Evolutionary conservation across 2,888 invertebrate genomes (phyloP).

Genomic region (Anaspis maculata): DNA sequence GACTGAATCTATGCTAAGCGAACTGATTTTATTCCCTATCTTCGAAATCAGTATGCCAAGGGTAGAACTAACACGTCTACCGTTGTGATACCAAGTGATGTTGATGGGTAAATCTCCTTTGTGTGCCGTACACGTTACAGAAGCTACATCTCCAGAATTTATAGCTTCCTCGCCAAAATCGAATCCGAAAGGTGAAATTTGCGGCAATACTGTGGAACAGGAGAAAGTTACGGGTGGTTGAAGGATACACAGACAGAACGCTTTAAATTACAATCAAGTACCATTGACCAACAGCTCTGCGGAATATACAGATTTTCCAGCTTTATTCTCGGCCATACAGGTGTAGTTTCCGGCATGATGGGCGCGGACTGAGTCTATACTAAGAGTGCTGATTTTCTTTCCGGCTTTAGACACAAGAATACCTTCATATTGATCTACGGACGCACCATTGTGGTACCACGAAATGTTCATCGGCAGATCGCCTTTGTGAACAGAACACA

Average conservation of each 20-base stretch:
- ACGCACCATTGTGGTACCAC: slow-evolving; percentile 43
- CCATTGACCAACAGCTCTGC: slow-evolving; percentile 58
- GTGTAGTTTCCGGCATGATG: slow-evolving; percentile 65
- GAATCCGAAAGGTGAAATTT: slow-evolving; percentile 41
- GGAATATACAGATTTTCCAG: slow-evolving; percentile 55
- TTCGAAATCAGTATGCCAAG: slow-evolving; percentile 36
- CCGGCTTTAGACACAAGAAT: slow-evolving; percentile 44
- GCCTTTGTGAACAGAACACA: slow-evolving; percentile 62
- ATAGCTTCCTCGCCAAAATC: slow-evolving; percentile 44
- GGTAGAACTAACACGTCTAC: slow-evolving; percentile 29
- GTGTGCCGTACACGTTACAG: slow-evolving; percentile 53
- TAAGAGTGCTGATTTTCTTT: slow-evolving; percentile 47
- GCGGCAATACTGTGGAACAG: slow-evolving; percentile 27
- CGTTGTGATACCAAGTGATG: slow-evolving; percentile 35
- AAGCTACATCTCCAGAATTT: slow-evolving; percentile 55
- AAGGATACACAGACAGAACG: background rate
- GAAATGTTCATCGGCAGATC: slow-evolving; percentile 64
- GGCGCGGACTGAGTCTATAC: slow-evolving; percentile 55
- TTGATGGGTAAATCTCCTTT: slow-evolving; percentile 58
- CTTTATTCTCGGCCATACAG: slow-evolving; percentile 58
- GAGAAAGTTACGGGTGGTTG: background rate
- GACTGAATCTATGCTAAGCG: slow-evolving; percentile 46
- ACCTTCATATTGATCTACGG: slow-evolving; percentile 50
- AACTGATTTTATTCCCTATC: slow-evolving; percentile 43
- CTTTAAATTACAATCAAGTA: slow-evolving; percentile 30